Conservation (phyloP, 2,888 invertebrate species). For the Synanthedon tipuliformis region DNA sequence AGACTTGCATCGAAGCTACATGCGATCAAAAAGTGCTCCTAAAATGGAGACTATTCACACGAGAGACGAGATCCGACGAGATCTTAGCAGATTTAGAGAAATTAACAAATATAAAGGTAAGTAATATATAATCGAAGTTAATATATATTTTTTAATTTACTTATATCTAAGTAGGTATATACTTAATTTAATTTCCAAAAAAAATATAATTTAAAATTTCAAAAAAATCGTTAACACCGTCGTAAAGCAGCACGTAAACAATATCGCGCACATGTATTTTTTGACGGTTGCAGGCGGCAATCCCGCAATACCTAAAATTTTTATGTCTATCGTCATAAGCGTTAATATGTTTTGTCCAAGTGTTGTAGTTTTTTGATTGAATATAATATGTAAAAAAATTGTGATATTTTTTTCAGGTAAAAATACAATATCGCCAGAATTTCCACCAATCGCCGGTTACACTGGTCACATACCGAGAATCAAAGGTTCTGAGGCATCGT, state of each 20-base stretch:
- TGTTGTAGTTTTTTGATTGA: background rate
- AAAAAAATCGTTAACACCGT: no score
- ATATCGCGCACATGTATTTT: no score
- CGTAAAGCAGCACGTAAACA: no score
- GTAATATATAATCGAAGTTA: background rate
- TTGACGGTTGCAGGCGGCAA: no score
- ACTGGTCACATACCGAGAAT: constrained; percentile 79
- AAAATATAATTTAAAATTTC: no score
- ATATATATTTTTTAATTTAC: no score
- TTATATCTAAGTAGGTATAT: no score
- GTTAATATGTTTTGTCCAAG: background rate
- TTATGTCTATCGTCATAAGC: no score
- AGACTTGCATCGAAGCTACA: constrained; percentile 51
- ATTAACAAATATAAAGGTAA: constrained; percentile 68
- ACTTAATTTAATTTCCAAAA: background rate
- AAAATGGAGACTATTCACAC: constrained; percentile 69
- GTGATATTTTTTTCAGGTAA: constrained; percentile 47
- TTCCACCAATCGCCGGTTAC: constrained; percentile 79
- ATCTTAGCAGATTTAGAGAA: constrained; percentile 62
- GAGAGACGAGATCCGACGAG: constrained; percentile 64
- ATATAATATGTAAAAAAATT: background rate
- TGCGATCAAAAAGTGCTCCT: constrained; percentile 66
- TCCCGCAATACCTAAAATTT: no score
- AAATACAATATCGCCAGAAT: constrained; percentile 74
- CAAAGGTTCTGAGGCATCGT: constrained; percentile 74